These are phyloP conservation scores for Thera britannica DNA, from an alignment of 2,888 invertebrate genomes.

Conservation along the genomic window DNA sequence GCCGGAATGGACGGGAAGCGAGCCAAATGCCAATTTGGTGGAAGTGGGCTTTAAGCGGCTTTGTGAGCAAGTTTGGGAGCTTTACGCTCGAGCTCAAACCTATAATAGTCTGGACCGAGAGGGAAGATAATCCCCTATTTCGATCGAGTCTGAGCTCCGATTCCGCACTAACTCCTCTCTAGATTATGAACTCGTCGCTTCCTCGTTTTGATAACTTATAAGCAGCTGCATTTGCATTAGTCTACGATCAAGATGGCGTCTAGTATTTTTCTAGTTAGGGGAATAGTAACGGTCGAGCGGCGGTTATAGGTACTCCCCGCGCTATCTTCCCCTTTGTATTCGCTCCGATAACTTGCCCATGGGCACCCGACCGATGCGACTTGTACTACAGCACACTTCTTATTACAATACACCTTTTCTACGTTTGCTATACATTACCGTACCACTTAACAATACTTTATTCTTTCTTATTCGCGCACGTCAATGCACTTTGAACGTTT, in stretches of 20 bases:
- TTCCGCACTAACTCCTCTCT: conserved; percentile 49
- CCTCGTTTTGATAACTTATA: conserved; percentile 63
- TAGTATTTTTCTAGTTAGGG: conserved; percentile 83
- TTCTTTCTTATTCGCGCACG: conserved; percentile 53
- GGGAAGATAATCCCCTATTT: conserved; percentile 68
- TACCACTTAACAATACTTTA: conserved; percentile 51
- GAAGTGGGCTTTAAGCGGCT: conserved; percentile 70
- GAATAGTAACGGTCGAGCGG: conserved; percentile 83
- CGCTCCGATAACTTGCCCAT: conserved; percentile 85
- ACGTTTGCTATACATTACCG: conserved; percentile 71
- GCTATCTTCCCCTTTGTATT: conserved; percentile 84
- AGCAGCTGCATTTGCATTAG: conserved; percentile 62
- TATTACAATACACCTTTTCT: conserved; percentile 74
- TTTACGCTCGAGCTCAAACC: conserved; percentile 62
- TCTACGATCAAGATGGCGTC: conserved; percentile 71
- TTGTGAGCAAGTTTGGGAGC: conserved; percentile 63
- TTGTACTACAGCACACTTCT: conserved; percentile 69
- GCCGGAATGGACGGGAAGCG: conserved; percentile 40
- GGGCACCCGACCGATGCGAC: conserved; percentile 83
- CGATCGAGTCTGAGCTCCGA: conserved; percentile 55
- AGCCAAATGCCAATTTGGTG: conserved; percentile 57
- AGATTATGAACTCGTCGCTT: conserved; percentile 51
- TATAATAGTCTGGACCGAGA: conserved; percentile 63
- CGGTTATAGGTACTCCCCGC: conserved; percentile 84
- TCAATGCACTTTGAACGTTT: conserved; percentile 60